Percentiles rank a stretch among this genome's conserved stretches.
Evolutionary conservation across 2,888 invertebrate species (phyloP).

Genomic region (Poecilobothrus nobilitatus): DNA sequence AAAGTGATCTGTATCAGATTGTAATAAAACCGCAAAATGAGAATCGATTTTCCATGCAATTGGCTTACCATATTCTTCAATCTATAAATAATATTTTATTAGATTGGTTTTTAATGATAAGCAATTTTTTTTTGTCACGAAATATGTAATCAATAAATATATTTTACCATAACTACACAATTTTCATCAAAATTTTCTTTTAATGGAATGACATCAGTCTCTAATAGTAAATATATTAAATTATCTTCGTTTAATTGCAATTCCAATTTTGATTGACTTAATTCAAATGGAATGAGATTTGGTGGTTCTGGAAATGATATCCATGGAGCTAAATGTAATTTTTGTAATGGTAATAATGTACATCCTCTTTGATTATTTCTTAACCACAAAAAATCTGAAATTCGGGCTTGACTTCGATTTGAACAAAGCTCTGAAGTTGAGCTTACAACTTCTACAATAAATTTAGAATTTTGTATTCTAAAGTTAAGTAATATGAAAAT

Average conservation of each 20-base stretch:
- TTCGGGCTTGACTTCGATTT: slow-evolving; percentile 39
- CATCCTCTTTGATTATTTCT: slow-evolving; percentile 40
- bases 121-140: neutral
- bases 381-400: slow-evolving; percentile 42
- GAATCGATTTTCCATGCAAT: slow-evolving; percentile 72
- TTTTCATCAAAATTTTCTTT: slow-evolving; percentile 1
- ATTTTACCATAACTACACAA: neutral
- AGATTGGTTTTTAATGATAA: neutral
- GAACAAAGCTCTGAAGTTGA: slow-evolving; percentile 41
- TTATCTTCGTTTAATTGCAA: slow-evolving; percentile 25
- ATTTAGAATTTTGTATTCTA: slow-evolving; percentile 13
- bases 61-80: slow-evolving; percentile 70
- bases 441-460: slow-evolving; percentile 31
- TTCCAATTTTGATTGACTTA: slow-evolving; percentile 24
- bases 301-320: slow-evolving; percentile 45
- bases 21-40: slow-evolving; percentile 64
- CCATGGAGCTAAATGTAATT: slow-evolving; percentile 46
- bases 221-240: slow-evolving; percentile 36
- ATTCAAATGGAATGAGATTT: slow-evolving; percentile 41
- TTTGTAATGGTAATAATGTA: slow-evolving; percentile 43
- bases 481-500: neutral
- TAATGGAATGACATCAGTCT: slow-evolving; percentile 35
- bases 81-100: slow-evolving; percentile 44
- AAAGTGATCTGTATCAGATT: slow-evolving; percentile 67
- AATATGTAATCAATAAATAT: neutral